Evolutionary conservation across 2,113 vertebrate species (phyloP).

Genomic region (Salminus brasiliensis): DNA sequence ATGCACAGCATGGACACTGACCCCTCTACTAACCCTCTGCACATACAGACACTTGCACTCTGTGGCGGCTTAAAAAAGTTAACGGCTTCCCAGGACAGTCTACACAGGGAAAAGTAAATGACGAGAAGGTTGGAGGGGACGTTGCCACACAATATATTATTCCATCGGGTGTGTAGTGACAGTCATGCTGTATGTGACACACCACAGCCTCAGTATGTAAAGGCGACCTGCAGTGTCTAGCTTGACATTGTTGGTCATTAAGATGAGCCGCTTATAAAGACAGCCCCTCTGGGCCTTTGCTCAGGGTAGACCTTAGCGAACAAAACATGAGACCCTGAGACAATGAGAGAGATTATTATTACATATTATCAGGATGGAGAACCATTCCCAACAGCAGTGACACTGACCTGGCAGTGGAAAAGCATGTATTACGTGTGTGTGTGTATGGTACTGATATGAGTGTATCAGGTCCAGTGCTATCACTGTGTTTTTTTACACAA

Average conservation of each 20-base stretch:
- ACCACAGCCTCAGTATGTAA: not conserved
- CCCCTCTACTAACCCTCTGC: slow-evolving; percentile 10
- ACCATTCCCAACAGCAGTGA: no score
- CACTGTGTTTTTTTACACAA: no score
- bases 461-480: no score
- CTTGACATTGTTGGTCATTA: slow-evolving; percentile 14
- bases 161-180: slow-evolving; percentile 63
- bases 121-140: slow-evolving; percentile 68
- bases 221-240: not conserved
- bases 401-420: no score
- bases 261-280: not conserved
- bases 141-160: slow-evolving; percentile 54
- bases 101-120: slow-evolving; percentile 64
- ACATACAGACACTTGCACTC: not conserved
- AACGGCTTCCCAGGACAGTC: slow-evolving; percentile 67
- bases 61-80: slow-evolving; percentile 71
- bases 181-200: slow-evolving; percentile 58
- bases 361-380: no score
- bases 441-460: no score
- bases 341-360: no score
- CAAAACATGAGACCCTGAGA: not conserved
- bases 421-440: no score
- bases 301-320: not conserved
- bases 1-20: slow-evolving; percentile 42
- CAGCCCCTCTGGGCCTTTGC: not conserved